Evolutionary conservation across 2,888 invertebrate genomes (phyloP).

Genomic region (Drosophila ezoana): DNA sequence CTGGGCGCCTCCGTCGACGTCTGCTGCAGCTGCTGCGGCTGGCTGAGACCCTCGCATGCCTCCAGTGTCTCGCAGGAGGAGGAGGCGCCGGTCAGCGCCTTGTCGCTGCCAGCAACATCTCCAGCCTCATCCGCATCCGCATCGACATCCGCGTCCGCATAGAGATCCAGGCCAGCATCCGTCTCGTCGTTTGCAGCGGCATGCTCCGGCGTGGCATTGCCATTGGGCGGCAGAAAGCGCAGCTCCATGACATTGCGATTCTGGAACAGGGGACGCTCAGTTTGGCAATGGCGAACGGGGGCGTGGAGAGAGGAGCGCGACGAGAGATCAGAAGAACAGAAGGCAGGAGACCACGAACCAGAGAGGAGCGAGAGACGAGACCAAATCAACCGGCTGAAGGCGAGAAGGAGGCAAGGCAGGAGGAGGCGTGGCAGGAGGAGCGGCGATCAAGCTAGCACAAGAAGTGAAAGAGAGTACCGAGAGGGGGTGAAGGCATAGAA

Average conservation of each 20-base stretch:
- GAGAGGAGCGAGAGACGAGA: conserved; percentile 6
- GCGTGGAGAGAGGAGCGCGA: conserved; percentile 2
- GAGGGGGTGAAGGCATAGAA: neutral
- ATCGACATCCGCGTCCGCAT: conserved; percentile 18
- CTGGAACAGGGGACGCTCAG: conserved; percentile 84
- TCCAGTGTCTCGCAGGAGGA: conserved; percentile 83
- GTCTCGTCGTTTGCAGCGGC: neutral
- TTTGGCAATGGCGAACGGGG: conserved; percentile 71
- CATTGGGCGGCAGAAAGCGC: conserved; percentile 82
- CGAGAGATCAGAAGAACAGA: conserved; percentile 8
- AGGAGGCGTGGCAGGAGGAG: neutral
- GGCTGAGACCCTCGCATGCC: conserved; percentile 73
- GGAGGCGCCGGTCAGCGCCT: conserved; percentile 66
- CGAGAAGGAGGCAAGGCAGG: neutral
- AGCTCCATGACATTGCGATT: conserved; percentile 85
- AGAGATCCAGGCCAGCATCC: conserved; percentile 17
- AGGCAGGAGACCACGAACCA: conserved; percentile 1
- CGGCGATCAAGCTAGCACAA: neutral
- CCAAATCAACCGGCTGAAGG: conserved; percentile 1
- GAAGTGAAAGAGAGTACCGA: neutral
- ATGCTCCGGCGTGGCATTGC: conserved; percentile 9
- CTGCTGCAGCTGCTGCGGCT: conserved; percentile 22
- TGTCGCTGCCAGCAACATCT: conserved; percentile 5
- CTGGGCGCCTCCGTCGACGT: conserved; percentile 69
- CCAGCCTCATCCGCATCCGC: conserved; percentile 19